Evolutionary conservation across 2,888 invertebrate species (phyloP).

Genomic region (Xestia ashworthii): DNA sequence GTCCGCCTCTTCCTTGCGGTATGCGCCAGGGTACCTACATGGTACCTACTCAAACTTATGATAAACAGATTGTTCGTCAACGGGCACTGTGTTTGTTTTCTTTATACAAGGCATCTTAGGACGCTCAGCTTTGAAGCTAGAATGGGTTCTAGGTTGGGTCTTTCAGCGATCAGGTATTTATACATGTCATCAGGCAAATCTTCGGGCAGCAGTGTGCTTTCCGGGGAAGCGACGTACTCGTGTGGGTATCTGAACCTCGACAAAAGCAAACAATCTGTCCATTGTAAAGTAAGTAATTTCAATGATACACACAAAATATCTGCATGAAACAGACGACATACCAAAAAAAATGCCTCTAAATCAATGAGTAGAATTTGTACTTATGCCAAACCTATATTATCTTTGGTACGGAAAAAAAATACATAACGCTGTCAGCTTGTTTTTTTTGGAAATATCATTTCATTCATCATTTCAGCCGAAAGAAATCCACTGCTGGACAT

Average conservation of each 20-base stretch:
- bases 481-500: too few species aligned
- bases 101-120: background rate
- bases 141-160: slow-evolving; percentile 21
- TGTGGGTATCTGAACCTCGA: slow-evolving; percentile 28
- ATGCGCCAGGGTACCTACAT: background rate
- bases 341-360: background rate
- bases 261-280: slow-evolving; percentile 31
- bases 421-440: too few species aligned
- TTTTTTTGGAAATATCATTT: too few species aligned
- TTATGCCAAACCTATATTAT: too few species aligned
- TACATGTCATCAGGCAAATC: slow-evolving; percentile 21
- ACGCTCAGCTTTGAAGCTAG: slow-evolving; percentile 8
- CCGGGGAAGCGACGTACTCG: slow-evolving; percentile 13
- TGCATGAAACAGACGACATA: background rate
- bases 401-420: too few species aligned
- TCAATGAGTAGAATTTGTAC: too few species aligned
- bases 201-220: slow-evolving; percentile 17
- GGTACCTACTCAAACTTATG: slow-evolving; percentile 26
- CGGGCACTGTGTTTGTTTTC: background rate
- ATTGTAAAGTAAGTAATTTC: background rate
- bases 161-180: slow-evolving; percentile 7
- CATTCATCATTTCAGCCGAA: too few species aligned
- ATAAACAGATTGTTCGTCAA: background rate
- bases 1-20: background rate
- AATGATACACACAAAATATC: slow-evolving; percentile 11